A percentile compares a stretch with the other conserved stretches of the same genome.
phyloP scores from a whole-genome alignment of 2,113 vertebrate genomes.

The Picathartes gymnocephalus region DNA sequence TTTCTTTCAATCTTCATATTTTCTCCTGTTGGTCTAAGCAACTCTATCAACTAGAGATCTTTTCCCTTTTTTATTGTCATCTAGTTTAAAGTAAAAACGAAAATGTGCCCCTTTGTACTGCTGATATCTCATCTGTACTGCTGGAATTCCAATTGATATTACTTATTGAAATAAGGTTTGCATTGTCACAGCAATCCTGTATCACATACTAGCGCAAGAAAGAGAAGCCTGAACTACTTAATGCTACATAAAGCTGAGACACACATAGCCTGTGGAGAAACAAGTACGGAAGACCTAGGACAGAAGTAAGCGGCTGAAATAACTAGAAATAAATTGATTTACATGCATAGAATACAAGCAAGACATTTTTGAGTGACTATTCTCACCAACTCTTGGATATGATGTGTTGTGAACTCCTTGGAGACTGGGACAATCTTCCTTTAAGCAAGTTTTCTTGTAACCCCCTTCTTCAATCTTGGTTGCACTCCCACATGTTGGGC shows the following conservation, averaged over 20 bases:
- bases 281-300: neutral
- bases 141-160: neutral
- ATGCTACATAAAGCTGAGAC: neutral
- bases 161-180: neutral
- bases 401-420: conserved; percentile 90
- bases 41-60: neutral
- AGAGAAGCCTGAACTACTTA: neutral
- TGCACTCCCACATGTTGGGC: conserved; percentile 84
- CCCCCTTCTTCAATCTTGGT: conserved; percentile 84
- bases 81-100: neutral
- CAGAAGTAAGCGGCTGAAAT: neutral
- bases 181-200: neutral
- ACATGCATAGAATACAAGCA: neutral
- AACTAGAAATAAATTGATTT: neutral
- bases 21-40: neutral
- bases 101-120: neutral
- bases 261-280: neutral
- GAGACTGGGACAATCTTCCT: conserved; percentile 80
- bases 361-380: neutral
- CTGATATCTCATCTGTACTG: neutral
- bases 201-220: neutral
- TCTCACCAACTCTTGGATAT: conserved; percentile 90
- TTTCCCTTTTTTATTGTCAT: neutral
- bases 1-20: neutral
- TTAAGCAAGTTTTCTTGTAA: conserved; percentile 89